These are phyloP conservation scores for Germaria angustata DNA, from an alignment of 2,888 invertebrate species.

Conservation along the genomic window DNA sequence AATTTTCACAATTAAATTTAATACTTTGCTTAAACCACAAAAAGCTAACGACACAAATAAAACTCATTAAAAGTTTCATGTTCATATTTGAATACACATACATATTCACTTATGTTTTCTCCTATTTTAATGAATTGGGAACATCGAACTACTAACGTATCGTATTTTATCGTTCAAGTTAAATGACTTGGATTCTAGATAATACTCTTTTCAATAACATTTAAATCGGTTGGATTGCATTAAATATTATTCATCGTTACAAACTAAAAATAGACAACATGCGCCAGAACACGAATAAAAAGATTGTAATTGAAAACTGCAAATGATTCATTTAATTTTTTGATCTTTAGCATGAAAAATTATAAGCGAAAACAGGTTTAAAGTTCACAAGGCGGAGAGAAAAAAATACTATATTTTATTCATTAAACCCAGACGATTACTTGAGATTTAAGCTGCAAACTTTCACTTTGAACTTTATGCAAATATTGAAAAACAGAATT, in stretches of 20 bases:
- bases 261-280: neutral
- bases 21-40: neutral
- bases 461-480: too few species aligned
- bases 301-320: neutral
- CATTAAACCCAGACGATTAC: too few species aligned
- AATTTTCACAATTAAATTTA: neutral
- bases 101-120: too few species aligned
- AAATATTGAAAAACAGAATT: too few species aligned
- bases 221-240: too few species aligned
- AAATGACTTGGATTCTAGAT: neutral
- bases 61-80: neutral
- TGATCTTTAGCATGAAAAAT: neutral
- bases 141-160: neutral
- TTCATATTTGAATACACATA: too few species aligned
- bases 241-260: neutral
- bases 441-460: too few species aligned
- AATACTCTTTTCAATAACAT: neutral
- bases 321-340: constrained; percentile 4
- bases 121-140: constrained; percentile 5
- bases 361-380: neutral
- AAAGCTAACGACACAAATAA: constrained; percentile 6
- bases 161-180: neutral
- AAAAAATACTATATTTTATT: too few species aligned
- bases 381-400: neutral
- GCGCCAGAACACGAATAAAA: neutral